A percentile compares a stretch with the other conserved stretches of the same genome.
phyloP scores from a whole-genome alignment of 2,888 invertebrate genomes.

The Chrysolina oricalcia region DNA sequence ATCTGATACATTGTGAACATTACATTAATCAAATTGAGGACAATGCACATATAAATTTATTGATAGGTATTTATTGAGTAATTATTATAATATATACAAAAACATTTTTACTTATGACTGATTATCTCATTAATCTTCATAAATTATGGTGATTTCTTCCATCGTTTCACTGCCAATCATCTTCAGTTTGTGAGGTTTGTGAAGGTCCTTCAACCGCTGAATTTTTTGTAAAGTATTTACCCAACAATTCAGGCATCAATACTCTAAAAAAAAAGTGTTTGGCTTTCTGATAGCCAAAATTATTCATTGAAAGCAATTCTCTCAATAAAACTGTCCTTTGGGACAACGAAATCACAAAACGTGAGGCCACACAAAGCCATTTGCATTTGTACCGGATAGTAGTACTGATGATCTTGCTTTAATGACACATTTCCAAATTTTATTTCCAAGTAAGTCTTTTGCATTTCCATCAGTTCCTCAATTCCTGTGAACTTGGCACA shows the following conservation, averaged over 20 bases:
- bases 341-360: too few species aligned
- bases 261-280: not conserved
- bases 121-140: not conserved
- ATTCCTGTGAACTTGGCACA: too few species aligned
- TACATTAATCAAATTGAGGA: too few species aligned
- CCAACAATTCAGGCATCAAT: not conserved
- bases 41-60: too few species aligned
- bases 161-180: not conserved
- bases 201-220: not conserved
- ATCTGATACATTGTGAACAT: too few species aligned
- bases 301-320: slow-evolving; percentile 30
- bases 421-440: too few species aligned
- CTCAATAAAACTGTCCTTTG: slow-evolving; percentile 29
- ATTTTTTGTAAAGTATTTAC: not conserved
- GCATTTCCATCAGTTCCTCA: too few species aligned
- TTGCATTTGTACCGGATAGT: slow-evolving; percentile 45
- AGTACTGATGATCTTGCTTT: slow-evolving; percentile 34
- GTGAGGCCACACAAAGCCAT: too few species aligned
- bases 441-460: too few species aligned
- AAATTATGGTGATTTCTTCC: not conserved
- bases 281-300: slow-evolving; percentile 36
- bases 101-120: not conserved
- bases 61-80: too few species aligned
- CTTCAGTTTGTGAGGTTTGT: not conserved
- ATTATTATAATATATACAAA: not conserved